These are phyloP conservation scores for Archivesica marissinica DNA, from an alignment of 1,140 invertebrate genomes.

Conservation along the genomic window DNA sequence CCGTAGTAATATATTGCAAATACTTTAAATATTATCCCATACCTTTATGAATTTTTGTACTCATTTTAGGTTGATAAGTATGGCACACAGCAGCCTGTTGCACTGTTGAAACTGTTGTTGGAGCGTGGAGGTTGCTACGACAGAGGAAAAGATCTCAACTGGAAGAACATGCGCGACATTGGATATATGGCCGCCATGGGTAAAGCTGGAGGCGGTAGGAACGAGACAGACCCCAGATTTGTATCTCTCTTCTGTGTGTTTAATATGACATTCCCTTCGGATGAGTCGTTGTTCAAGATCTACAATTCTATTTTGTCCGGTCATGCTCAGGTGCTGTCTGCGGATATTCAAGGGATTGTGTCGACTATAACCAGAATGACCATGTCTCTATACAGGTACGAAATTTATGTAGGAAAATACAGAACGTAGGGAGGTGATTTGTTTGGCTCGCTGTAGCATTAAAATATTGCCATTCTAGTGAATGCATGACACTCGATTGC, in stretches of 20 bases:
- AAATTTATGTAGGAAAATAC: no score
- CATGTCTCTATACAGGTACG: conserved; percentile 91
- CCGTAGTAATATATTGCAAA: no score
- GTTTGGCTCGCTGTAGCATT: no score
- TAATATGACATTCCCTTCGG: conserved; percentile 92
- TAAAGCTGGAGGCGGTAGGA: conserved; percentile 93
- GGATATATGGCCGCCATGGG: conserved; percentile 85
- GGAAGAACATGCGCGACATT: conserved; percentile 94
- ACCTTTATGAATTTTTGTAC: no score
- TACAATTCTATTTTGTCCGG: conserved; percentile 91
- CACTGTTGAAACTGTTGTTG: conserved; percentile 93
- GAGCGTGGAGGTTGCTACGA: conserved; percentile 95
- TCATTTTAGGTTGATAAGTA: conserved; percentile 88
- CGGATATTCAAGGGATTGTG: conserved; percentile 88
- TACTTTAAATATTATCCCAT: no score
- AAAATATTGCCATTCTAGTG: no score
- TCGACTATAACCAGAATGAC: conserved; percentile 90
- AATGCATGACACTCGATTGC: no score
- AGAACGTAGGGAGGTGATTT: no score
- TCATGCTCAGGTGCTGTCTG: conserved; percentile 89
- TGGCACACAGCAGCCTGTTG: conserved; percentile 96
- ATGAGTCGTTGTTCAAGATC: conserved; percentile 85
- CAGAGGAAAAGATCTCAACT: conserved; percentile 93
- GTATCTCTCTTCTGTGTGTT: conserved; percentile 94
- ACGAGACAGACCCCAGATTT: conserved; percentile 95